Base-by-base conservation (phyloP, 2,888 invertebrate genomes). In the Nomada fabriciana region DNA sequence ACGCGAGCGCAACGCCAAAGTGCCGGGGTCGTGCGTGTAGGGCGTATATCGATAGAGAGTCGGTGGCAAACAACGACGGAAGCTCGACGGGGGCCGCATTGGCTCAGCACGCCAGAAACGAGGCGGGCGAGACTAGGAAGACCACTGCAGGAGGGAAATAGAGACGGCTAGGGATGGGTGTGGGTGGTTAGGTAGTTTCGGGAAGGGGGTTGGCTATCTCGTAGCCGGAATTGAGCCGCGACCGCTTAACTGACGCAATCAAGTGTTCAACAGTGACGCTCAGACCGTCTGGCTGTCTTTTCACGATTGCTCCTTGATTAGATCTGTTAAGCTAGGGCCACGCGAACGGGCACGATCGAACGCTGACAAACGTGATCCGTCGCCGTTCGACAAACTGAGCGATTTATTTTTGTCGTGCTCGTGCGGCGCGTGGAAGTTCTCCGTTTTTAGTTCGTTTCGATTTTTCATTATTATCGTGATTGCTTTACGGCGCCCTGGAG, bases 161-260 rank as follows among this genome's bases (percentile, higher is more conserved):
- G 74, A 68, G 73, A 67, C 50, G 71, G 52, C 57, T 50, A 57
- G 36, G 50, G 75, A 29, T 13, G 29, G 68, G 52, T n/a, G 60
- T 73, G 61, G 78, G 61, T 61, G 72, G 67, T 9, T n/a, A 81
- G 81, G 59, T 78, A 75, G 80, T 57, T 76, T 87, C 72, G 76
- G 70, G 60, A 83, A 87, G 75, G 75, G 80, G 87, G 81, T 79
- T 83, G 83, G 81, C 75, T 82, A 79, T 86, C 89, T 88, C 88
- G 90, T 90, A 89, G 90, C 85, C 89, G 88, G 90, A 91, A 92
- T 92, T 91, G 91, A 92, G 90, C 90, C 88, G 88, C 87, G 88
- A 88, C 89, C 90, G 86, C 86, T 91, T 93, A 93, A 93, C 92
- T 90, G 91, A 89, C 91, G 91, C 93, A 93, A 93, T 93, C 90